Evolutionary conservation across 2,797 vertebrate species (phyloP).

Genomic region (Xerus rutilus): DNA sequence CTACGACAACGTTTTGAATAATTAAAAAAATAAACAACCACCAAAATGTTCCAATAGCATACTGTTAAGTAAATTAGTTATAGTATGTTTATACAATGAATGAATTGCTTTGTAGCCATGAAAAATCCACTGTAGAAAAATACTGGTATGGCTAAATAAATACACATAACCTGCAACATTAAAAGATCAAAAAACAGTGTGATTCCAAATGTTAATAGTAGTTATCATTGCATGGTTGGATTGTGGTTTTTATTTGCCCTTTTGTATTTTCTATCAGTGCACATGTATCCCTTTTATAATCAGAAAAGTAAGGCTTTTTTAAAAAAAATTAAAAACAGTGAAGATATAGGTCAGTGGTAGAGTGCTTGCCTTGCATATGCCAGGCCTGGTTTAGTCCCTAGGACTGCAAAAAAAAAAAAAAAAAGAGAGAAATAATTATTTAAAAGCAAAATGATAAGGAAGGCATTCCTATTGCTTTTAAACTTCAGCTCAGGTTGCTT

Average conservation of each 20-base stretch:
- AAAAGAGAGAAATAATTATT: too few relatives aligned
- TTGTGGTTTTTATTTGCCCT: constrained; percentile 53
- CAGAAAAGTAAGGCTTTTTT: constrained; percentile 23
- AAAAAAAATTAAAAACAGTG: neutral
- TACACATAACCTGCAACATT: neutral
- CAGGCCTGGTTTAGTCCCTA: too few relatives aligned
- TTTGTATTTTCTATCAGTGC: neutral
- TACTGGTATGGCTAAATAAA: neutral
- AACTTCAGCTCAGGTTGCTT: constrained; percentile 55
- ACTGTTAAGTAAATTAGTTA: constrained; percentile 30
- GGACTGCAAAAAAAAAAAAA: too few relatives aligned
- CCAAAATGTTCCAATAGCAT: neutral
- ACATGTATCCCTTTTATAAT: constrained; percentile 44
- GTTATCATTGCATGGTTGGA: neutral
- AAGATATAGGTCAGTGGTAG: too few relatives aligned
- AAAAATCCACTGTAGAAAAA: constrained; percentile 38
- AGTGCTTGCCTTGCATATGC: too few relatives aligned
- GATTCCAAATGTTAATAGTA: constrained; percentile 1
- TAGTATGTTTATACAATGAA: neutral
- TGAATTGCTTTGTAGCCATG: neutral
- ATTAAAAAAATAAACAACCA: neutral
- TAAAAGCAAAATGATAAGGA: neutral
- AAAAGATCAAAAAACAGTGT: neutral
- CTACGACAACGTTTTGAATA: constrained; percentile 12
- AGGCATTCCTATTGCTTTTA: neutral